These are phyloP conservation scores for Apostichopus parvimensis DNA, from an alignment of 35 echinoderm and acorn worm genomes.

Conservation along the genomic window DNA sequence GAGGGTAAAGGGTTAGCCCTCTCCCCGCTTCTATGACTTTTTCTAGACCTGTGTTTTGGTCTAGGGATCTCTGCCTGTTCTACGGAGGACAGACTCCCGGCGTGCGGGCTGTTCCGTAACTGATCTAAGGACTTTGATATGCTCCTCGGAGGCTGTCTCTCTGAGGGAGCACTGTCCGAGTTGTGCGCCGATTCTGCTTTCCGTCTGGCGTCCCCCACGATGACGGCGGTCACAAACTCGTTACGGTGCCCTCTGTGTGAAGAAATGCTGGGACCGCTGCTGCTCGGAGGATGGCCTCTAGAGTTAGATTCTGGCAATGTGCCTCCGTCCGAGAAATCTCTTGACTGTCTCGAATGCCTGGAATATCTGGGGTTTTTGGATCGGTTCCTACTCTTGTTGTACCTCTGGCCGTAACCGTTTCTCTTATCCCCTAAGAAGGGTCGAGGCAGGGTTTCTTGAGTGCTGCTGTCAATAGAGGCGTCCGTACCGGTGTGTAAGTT, in stretches of 20 bases:
- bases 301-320: conserved; percentile 24
- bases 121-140: conserved; percentile 46
- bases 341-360: conserved; percentile 70
- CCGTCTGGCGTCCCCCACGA: conserved; percentile 33
- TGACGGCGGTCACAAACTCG: conserved; percentile 32
- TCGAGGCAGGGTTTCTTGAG: conserved; percentile 65
- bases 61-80: conserved; percentile 27
- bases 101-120: conserved; percentile 20
- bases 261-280: conserved; percentile 29
- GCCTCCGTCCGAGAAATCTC: conserved; percentile 69
- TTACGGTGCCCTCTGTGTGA: conserved; percentile 37
- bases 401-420: conserved; percentile 65
- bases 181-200: conserved; percentile 8
- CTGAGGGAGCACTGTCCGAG: conserved; percentile 18
- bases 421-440: conserved; percentile 63
- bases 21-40: not conserved
- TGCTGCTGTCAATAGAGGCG: conserved; percentile 86
- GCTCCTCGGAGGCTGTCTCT: not conserved
- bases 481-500: conserved; percentile 92
- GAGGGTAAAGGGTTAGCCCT: conserved; percentile 2
- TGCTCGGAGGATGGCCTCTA: conserved; percentile 45
- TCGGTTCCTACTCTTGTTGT: conserved; percentile 70
- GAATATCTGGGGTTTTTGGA: conserved; percentile 74
- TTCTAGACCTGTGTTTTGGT: conserved; percentile 31
- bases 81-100: conserved; percentile 42